Conservation (phyloP, 2,113 vertebrate genomes). For the Tyto alba region DNA sequence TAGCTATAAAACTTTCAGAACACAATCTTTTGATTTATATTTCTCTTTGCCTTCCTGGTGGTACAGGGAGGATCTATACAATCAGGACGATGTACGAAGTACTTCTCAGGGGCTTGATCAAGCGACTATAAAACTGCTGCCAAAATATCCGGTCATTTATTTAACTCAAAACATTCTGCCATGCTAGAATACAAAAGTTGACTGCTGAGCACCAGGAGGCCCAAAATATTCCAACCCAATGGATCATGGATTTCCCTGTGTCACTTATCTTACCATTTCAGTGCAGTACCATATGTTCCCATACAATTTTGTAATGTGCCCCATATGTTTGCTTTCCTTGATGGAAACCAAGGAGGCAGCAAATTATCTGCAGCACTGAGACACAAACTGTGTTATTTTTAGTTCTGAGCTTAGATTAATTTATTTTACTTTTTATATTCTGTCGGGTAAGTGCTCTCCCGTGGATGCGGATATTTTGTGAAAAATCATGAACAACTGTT, state of each 20-base stretch:
- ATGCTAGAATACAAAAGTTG: not conserved
- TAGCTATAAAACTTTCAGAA: not conserved
- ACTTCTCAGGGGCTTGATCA: not conserved
- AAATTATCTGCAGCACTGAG: conserved; percentile 4
- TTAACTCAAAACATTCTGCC: conserved; percentile 9
- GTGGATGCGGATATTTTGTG: not conserved
- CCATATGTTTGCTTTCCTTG: conserved; percentile 9
- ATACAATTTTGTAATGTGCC: not conserved
- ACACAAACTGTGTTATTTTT: not conserved
- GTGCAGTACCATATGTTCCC: not conserved
- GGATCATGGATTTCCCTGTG: not conserved
- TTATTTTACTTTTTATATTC: not conserved
- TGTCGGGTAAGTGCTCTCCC: not conserved
- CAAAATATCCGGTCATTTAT: not conserved
- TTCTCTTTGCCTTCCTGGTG: not conserved
- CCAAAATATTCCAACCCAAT: not conserved
- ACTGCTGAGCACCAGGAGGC: not conserved
- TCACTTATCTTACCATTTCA: not conserved
- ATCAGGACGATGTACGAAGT: not conserved
- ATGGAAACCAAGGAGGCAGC: not conserved
- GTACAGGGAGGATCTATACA: not conserved
- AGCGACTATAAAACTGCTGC: not conserved
- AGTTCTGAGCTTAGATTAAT: not conserved
- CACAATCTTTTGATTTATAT: not conserved
- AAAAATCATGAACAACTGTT: not conserved